A percentile compares a stretch with the other conserved stretches of the same genome.
Conservation (phyloP, 2,888 invertebrate genomes). For the Antheraea yamamai region DNA sequence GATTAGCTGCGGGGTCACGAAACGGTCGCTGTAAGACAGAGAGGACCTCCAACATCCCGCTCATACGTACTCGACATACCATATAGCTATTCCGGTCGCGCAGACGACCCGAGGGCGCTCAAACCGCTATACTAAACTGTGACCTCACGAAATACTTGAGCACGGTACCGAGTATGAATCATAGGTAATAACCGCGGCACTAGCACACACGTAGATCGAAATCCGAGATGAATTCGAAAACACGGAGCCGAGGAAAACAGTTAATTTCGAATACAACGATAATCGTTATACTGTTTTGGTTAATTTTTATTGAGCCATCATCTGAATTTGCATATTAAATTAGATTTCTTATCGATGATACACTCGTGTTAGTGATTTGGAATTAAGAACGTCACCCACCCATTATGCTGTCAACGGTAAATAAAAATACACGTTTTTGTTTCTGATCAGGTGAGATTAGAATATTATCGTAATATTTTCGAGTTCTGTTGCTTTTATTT, state of each 20-base stretch:
- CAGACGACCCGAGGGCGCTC: constrained; percentile 77
- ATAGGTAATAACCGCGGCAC: constrained; percentile 73
- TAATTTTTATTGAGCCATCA: constrained; percentile 62
- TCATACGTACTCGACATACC: constrained; percentile 42
- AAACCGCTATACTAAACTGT: constrained; percentile 81
- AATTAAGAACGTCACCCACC: constrained; percentile 40
- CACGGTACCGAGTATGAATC: constrained; percentile 74
- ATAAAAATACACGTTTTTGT: constrained; percentile 40
- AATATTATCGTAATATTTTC: constrained; percentile 5
- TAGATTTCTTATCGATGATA: constrained; percentile 46
- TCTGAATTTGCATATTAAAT: constrained; percentile 57
- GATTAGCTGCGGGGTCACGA: constrained; percentile 79
- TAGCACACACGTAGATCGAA: constrained; percentile 67
- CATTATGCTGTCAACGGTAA: constrained; percentile 54
- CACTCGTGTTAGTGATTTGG: constrained; percentile 42
- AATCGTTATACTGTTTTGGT: constrained; percentile 47
- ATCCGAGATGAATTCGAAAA: constrained; percentile 69
- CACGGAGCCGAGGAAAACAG: constrained; percentile 49
- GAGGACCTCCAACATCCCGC: constrained; percentile 51
- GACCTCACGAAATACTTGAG: constrained; percentile 80
- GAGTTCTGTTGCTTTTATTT: not conserved
- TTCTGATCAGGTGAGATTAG: constrained; percentile 1
- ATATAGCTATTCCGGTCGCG: constrained; percentile 54
- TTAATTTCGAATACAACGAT: constrained; percentile 46
- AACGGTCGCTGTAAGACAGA: constrained; percentile 78